A percentile compares a stretch with the other conserved stretches of the same genome.
phyloP scores from a whole-genome alignment of 1,140 invertebrate species.

The Coenobita brevimanus region DNA sequence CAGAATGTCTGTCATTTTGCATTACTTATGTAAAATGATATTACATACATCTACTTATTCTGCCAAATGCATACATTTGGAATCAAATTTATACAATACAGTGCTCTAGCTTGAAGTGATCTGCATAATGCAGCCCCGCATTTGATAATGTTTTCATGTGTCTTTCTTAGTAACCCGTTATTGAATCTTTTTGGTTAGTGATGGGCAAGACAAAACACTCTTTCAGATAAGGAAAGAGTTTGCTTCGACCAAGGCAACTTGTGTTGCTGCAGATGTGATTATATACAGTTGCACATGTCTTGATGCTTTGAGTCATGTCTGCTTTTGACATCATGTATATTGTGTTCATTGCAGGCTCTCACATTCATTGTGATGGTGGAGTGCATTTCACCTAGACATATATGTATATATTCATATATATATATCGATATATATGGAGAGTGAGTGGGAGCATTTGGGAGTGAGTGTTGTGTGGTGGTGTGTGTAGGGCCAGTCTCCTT shows the following conservation, averaged over 20 bases:
- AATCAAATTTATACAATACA: not conserved
- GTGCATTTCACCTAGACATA: slow-evolving; percentile 35
- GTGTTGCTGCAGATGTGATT: not conserved
- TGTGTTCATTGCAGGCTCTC: slow-evolving; percentile 37
- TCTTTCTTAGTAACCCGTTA: no score
- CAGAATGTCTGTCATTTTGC: no score
- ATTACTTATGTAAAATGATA: not conserved
- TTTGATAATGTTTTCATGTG: slow-evolving; percentile 17
- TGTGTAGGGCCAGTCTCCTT: not conserved
- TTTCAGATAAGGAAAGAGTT: no score
- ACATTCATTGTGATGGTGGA: slow-evolving; percentile 36
- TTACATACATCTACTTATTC: slow-evolving; percentile 7
- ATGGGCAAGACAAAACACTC: no score
- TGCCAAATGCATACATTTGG: not conserved
- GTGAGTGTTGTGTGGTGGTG: not conserved
- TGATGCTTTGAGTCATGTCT: slow-evolving; percentile 7
- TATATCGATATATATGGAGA: not conserved
- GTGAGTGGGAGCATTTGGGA: not conserved
- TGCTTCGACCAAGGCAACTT: no score
- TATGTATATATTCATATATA: slow-evolving; percentile 36
- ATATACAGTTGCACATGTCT: not conserved
- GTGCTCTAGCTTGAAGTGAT: slow-evolving; percentile 13
- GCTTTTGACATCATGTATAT: not conserved
- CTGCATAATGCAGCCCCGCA: slow-evolving; percentile 29
- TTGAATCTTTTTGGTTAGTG: no score